A percentile compares a stretch with the other conserved stretches of the same genome.
phyloP scores from a whole-genome alignment of 2,888 invertebrate species.

The Sarcophaga subvicina region DNA sequence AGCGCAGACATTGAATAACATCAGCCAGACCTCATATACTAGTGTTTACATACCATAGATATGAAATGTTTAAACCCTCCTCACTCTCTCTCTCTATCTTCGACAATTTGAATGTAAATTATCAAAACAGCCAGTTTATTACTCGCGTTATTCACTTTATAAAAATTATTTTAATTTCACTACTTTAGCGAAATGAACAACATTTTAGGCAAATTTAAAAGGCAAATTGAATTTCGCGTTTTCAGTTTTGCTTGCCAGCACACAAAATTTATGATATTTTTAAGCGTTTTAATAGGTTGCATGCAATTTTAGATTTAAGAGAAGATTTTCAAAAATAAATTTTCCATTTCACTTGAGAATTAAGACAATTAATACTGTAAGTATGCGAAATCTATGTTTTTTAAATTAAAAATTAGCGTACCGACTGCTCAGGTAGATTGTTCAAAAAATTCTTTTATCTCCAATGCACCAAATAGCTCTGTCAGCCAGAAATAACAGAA shows the following conservation, averaged over 20 bases:
- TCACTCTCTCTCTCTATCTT: slow-evolving; percentile 1
- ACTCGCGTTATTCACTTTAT: slow-evolving; percentile 13
- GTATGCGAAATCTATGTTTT: too few relatives aligned
- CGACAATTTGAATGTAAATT: slow-evolving; percentile 23
- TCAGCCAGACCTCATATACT: not conserved
- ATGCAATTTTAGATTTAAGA: too few relatives aligned
- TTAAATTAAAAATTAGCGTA: too few relatives aligned
- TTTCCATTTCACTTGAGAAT: too few relatives aligned
- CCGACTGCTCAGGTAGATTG: too few relatives aligned
- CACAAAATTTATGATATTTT: not conserved
- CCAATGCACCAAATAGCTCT: too few relatives aligned
- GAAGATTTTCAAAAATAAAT: too few relatives aligned
- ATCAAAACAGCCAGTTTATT: slow-evolving; percentile 51
- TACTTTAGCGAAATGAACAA: too few relatives aligned
- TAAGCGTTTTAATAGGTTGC: too few relatives aligned
- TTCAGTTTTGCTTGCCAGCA: not conserved
- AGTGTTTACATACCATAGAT: slow-evolving; percentile 9
- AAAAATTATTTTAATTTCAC: slow-evolving; percentile 39
- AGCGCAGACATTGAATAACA: not conserved
- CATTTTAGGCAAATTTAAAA: not conserved
- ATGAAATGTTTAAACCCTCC: slow-evolving; percentile 6
- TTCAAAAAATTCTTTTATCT: too few relatives aligned
- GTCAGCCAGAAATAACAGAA: too few relatives aligned
- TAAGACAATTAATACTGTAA: too few relatives aligned
- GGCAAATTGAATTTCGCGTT: not conserved